Evolutionary conservation across 2,888 invertebrate species (phyloP), one percentile per base, ranked within the genome.

Genomic region (Drosophila prostipennis): DNA sequence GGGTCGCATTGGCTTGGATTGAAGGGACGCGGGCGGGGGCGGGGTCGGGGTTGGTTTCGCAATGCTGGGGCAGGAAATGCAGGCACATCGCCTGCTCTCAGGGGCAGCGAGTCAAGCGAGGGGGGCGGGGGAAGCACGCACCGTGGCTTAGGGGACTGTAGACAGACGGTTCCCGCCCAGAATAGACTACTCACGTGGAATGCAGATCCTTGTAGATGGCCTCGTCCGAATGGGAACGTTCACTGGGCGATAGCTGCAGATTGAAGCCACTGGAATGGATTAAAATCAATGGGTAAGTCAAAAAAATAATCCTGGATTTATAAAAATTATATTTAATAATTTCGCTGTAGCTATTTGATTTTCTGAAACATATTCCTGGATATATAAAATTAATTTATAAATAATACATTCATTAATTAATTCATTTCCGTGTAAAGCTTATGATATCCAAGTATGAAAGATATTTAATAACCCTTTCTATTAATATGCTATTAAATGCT

Each of bases 121-220:
- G 6, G 5, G 26, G 26, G n/a, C n/a, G n/a, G 26, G 23, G 16
- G 19, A 19, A 19, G 16, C 19, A 42, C 42, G 42, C 42, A 42
- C 19, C 42, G 19, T 23, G 19, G 42, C 11, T 19, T 13, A 19
- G 5, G 19, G 42, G 42, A 37, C 42, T 7, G 29, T 42, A 49
- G 56, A 19, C 19, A 13, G 26, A 34, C 23, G 8, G 26, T 5
- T 51, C 40, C n/a, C 51, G 40, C 14, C 19, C 43, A n/a, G 13
- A 23, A n/a, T 8, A 52, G 8, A 10, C 32, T 63, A 95, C 95
- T 95, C 94, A 96, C 96, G 95, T 94, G 80, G 95, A 94, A 91
- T 96, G 96, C 77, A 97, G 93, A 91, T 96, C 96, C 92, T 96
- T 96, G 92, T 96, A 97, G 78, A 96, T 96, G 80, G 96, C 96